Evolutionary conservation across 2,888 invertebrate species (phyloP).

Genomic region (Drosophila robusta): DNA sequence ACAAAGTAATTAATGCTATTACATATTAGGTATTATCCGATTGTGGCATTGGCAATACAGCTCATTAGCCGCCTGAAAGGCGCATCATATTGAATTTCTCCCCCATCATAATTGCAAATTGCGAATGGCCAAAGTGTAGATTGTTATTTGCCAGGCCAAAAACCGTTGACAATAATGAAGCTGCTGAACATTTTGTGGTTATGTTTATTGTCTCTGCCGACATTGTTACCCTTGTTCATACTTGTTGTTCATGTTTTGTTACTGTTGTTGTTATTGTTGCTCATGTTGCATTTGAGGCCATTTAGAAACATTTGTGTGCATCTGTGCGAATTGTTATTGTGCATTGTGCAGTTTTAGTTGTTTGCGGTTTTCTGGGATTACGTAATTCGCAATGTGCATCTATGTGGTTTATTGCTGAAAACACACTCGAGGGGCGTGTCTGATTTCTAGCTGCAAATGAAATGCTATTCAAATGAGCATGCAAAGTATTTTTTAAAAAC

Average conservation of each 20-base stretch:
- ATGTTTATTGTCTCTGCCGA: slow-evolving; percentile 58
- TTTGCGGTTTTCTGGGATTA: slow-evolving; percentile 40
- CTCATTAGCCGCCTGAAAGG: slow-evolving; percentile 23
- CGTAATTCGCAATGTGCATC: slow-evolving; percentile 32
- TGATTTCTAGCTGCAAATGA: slow-evolving; percentile 5
- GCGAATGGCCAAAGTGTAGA: slow-evolving; percentile 1
- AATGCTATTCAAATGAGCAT: neutral
- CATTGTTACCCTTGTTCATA: slow-evolving; percentile 44
- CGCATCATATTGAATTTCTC: slow-evolving; percentile 20
- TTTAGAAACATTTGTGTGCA: slow-evolving; percentile 30
- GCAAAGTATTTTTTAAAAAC: neutral
- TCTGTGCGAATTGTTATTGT: slow-evolving; percentile 8
- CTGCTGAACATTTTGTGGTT: slow-evolving; percentile 69
- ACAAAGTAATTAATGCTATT: neutral
- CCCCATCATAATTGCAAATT: neutral
- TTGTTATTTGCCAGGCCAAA: neutral
- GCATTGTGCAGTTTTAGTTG: slow-evolving; percentile 39
- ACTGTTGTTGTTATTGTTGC: slow-evolving; percentile 6
- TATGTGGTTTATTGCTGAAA: slow-evolving; percentile 32
- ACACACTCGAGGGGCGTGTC: neutral
- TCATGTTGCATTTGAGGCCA: slow-evolving; percentile 14
- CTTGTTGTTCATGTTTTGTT: no score
- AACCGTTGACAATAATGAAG: slow-evolving; percentile 68
- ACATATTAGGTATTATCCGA: neutral
- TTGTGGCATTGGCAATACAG: slow-evolving; percentile 5